Conservation (phyloP, 2,113 vertebrate genomes). For the Ptilonorhynchus violaceus region DNA sequence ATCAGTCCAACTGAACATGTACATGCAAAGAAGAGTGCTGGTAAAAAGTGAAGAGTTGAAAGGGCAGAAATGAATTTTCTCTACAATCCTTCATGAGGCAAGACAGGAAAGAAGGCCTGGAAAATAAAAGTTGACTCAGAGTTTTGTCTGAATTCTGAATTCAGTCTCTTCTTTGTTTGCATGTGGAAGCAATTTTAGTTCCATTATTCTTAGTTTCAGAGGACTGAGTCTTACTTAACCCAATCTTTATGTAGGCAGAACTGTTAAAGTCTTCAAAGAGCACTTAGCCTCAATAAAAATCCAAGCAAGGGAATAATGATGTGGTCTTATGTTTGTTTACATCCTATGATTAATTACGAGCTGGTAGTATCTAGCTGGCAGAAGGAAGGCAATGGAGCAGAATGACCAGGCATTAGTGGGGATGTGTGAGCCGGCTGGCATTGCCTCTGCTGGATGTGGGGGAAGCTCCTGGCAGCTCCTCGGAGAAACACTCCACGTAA, state of each 20-base stretch:
- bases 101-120: neutral
- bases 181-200: neutral
- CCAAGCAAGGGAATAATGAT: neutral
- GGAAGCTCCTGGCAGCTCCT: neutral
- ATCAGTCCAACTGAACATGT: neutral
- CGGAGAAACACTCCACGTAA: neutral
- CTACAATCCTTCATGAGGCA: neutral
- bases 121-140: neutral
- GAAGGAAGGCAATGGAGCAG: neutral
- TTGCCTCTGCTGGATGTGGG: neutral
- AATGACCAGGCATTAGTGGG: neutral
- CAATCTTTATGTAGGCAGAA: neutral
- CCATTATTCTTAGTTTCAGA: neutral
- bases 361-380: neutral
- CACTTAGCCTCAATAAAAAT: neutral
- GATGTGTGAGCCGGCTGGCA: fast-evolving
- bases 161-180: neutral
- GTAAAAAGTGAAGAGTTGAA: neutral
- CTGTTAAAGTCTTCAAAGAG: neutral
- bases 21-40: neutral
- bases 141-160: neutral
- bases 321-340: neutral
- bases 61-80: neutral
- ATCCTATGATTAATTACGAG: neutral
- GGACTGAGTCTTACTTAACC: neutral